Conservation (phyloP, 2,113 vertebrate species). For the Spilogale gracilis region DNA sequence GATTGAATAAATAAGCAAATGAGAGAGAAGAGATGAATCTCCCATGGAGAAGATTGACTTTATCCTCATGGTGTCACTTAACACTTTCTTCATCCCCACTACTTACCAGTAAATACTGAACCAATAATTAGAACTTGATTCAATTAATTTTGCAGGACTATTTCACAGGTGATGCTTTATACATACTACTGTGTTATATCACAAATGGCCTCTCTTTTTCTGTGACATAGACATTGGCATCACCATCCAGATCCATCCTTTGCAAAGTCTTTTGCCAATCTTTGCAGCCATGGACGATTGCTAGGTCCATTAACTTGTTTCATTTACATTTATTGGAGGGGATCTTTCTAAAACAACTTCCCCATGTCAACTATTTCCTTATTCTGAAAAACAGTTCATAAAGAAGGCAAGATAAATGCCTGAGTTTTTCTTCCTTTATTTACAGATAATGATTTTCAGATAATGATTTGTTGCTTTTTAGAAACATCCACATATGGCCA, state of each 20-base stretch:
- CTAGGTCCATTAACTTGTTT: not conserved
- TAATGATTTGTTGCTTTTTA: not conserved
- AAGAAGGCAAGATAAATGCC: not conserved
- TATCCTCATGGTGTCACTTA: not conserved
- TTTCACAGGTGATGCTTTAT: not conserved
- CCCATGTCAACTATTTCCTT: not conserved
- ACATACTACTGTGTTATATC: not conserved
- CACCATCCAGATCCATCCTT: not conserved
- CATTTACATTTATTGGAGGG: not conserved
- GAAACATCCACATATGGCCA: not conserved
- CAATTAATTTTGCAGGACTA: not conserved
- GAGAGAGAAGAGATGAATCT: not conserved
- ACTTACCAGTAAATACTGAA: not conserved
- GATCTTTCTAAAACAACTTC: constrained; percentile 5
- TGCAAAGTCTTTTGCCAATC: not conserved
- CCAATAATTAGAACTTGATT: not conserved
- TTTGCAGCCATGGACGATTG: not conserved
- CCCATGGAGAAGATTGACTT: not conserved
- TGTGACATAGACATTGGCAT: not conserved
- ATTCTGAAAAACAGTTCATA: not conserved
- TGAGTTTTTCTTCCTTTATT: not conserved
- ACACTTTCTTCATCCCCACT: not conserved
- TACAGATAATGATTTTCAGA: not conserved
- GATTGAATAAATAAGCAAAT: not conserved
- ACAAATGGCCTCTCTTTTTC: not conserved